A percentile compares a stretch with the other conserved stretches of the same genome.
Evolutionary conservation across 2,797 vertebrate genomes (phyloP).

Genomic region (Cossypha dichroa): DNA sequence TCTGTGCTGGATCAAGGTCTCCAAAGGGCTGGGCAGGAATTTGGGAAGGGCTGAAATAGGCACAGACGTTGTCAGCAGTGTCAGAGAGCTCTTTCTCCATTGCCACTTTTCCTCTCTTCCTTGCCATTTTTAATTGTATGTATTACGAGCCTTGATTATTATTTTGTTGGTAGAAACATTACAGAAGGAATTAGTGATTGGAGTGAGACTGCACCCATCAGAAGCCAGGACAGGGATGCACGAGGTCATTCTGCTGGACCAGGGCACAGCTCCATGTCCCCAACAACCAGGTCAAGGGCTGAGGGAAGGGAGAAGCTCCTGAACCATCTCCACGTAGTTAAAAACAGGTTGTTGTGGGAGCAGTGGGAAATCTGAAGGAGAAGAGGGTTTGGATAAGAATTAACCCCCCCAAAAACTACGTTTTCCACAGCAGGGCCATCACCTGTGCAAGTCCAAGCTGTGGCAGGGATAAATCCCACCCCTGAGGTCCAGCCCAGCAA

Average conservation of each 20-base stretch:
- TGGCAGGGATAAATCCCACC: not conserved
- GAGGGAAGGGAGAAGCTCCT: not conserved
- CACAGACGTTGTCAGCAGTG: rapidly evolving
- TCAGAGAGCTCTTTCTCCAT: not conserved
- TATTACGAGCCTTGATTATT: rapidly evolving
- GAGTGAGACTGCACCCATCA: not conserved
- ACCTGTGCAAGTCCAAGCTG: rapidly evolving
- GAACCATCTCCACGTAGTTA: rapidly evolving
- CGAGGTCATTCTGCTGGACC: not conserved
- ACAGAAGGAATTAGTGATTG: not conserved
- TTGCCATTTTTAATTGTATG: rapidly evolving
- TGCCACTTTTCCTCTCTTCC: not conserved
- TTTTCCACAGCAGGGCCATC: not conserved
- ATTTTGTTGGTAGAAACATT: not conserved
- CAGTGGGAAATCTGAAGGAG: not conserved
- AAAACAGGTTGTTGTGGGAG: not conserved
- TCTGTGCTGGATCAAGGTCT: not conserved
- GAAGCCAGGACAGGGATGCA: not conserved
- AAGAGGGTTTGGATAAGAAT: not conserved
- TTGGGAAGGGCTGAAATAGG: not conserved
- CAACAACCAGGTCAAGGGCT: not conserved
- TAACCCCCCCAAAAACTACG: not conserved
- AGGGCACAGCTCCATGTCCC: too few species aligned
- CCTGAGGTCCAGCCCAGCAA: not conserved
- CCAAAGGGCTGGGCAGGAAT: not conserved